These are phyloP conservation scores for Tridacna gigas DNA, from an alignment of 2,888 invertebrate species.

Conservation along the genomic window DNA sequence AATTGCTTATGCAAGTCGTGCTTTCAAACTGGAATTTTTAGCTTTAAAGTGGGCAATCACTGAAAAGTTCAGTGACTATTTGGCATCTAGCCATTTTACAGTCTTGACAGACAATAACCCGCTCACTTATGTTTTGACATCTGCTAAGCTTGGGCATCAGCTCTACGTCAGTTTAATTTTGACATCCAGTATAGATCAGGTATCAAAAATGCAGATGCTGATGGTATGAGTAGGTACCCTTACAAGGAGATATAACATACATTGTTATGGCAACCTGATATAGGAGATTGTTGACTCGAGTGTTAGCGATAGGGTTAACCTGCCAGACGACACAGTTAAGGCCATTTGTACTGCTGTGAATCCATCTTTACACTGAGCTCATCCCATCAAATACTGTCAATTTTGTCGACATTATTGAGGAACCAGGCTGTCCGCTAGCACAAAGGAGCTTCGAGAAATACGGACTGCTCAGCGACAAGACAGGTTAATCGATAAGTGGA, in stretches of 20 bases:
- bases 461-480: slow-evolving; percentile 18
- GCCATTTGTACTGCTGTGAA: background rate
- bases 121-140: slow-evolving; percentile 33
- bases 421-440: slow-evolving; percentile 6
- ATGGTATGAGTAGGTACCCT: slow-evolving; percentile 19
- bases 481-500: slow-evolving; percentile 6
- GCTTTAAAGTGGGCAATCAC: slow-evolving; percentile 46
- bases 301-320: no score
- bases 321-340: slow-evolving; percentile 5
- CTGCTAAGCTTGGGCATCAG: slow-evolving; percentile 29
- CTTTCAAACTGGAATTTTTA: slow-evolving; percentile 37
- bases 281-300: no score
- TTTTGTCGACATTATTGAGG: slow-evolving; percentile 14
- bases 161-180: background rate
- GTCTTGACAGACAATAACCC: no score
- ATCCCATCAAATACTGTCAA: background rate
- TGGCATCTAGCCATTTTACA: no score
- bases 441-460: slow-evolving; percentile 20
- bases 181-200: slow-evolving; percentile 4
- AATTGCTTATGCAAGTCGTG: slow-evolving; percentile 38
- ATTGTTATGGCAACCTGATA: no score
- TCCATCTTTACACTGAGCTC: background rate
- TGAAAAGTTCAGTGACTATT: slow-evolving; percentile 48
- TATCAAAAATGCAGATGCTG: slow-evolving; percentile 17
- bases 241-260: background rate